These are phyloP conservation scores for Semicossyphus pulcher DNA, from an alignment of 2,113 vertebrate genomes.

Conservation along the genomic window DNA sequence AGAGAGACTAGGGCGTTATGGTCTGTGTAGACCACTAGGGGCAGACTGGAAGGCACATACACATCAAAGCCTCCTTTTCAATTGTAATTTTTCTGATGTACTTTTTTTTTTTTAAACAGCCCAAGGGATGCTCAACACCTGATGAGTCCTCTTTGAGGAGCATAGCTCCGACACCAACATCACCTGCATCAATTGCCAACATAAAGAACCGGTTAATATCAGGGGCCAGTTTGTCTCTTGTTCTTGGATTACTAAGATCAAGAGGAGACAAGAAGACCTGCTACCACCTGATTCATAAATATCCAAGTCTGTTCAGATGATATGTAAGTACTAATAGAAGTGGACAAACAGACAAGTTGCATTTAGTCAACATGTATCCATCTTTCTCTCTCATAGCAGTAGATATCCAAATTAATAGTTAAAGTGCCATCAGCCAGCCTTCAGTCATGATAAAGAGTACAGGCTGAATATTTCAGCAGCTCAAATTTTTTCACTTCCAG, in stretches of 20 bases:
- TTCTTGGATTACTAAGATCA: background rate
- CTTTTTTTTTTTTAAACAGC: too few species aligned
- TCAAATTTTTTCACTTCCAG: constrained; percentile 6
- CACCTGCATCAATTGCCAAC: too few species aligned
- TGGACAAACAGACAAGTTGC: background rate
- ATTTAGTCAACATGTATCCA: background rate
- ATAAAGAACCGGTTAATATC: too few species aligned
- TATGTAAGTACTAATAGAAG: background rate
- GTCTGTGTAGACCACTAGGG: too few species aligned
- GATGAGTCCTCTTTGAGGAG: too few species aligned
- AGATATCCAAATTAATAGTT: constrained; percentile 29
- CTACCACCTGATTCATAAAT: background rate
- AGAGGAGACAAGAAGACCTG: background rate
- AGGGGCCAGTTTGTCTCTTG: background rate
- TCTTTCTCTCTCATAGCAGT: background rate
- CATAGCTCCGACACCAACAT: too few species aligned
- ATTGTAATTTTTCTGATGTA: too few species aligned
- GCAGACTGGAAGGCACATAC: too few species aligned
- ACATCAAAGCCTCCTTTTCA: too few species aligned
- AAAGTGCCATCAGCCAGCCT: constrained; percentile 3
- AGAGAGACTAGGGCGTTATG: too few species aligned
- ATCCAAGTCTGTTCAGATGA: too few species aligned
- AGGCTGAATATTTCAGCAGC: constrained; percentile 12
- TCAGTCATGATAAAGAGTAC: constrained; percentile 32
- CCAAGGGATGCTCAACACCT: too few species aligned